Conservation (phyloP, 2,797 vertebrate genomes). For the Chanos chanos region DNA sequence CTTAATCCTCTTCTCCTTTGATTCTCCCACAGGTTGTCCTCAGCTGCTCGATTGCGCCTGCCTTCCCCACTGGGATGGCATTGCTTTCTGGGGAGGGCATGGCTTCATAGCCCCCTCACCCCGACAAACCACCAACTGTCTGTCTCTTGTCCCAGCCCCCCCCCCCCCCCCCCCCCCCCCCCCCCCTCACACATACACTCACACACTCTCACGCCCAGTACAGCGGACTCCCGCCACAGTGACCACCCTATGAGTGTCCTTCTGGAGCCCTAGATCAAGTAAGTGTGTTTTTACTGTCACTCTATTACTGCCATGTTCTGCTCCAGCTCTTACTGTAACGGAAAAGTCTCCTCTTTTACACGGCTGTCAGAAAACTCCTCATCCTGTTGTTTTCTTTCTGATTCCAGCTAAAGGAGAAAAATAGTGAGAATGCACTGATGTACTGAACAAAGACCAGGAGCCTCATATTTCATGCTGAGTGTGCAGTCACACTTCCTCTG, state of each 20-base stretch:
- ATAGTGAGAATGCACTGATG: too few relatives aligned
- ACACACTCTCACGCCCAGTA: slow-evolving; percentile 18
- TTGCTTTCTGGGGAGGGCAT: slow-evolving; percentile 61
- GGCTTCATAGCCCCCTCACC: slow-evolving; percentile 57
- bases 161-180: slow-evolving; percentile 26
- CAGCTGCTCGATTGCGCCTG: slow-evolving; percentile 49
- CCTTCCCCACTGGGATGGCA: slow-evolving; percentile 64
- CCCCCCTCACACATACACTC: too few relatives aligned
- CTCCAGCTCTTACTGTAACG: not conserved
- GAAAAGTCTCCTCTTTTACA: too few relatives aligned
- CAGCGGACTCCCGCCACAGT: slow-evolving; percentile 44
- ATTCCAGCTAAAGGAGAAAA: too few relatives aligned
- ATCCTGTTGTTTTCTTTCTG: too few relatives aligned
- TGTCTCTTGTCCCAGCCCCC: slow-evolving; percentile 3
- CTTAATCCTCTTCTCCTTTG: slow-evolving; percentile 1
- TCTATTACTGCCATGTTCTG: not conserved
- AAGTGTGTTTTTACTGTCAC: slow-evolving; percentile 35
- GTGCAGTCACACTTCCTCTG: too few relatives aligned
- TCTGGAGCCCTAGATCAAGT: slow-evolving; percentile 66
- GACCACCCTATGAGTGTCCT: slow-evolving; percentile 65
- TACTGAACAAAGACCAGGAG: too few relatives aligned
- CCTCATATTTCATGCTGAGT: too few relatives aligned
- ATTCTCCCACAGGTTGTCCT: slow-evolving; percentile 32
- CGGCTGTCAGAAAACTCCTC: too few relatives aligned
- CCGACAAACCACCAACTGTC: slow-evolving; percentile 1